Conservation (phyloP, 2,888 invertebrate genomes). For the Tipula confusa region DNA sequence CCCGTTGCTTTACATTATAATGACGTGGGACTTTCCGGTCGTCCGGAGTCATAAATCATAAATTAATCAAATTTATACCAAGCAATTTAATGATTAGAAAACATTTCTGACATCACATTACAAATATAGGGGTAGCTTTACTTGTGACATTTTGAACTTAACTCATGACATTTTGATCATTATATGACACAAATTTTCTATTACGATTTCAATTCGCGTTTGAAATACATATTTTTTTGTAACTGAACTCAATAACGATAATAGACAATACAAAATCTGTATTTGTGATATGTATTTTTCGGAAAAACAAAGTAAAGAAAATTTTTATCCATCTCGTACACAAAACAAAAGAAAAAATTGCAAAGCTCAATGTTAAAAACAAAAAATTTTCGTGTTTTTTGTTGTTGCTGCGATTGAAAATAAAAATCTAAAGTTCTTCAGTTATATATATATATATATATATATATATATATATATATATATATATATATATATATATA, state of each 20-base stretch:
- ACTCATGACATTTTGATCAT: neutral
- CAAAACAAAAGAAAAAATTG: neutral
- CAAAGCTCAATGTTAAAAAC: neutral
- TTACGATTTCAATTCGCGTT: neutral
- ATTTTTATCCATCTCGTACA: neutral
- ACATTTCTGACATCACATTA: no score
- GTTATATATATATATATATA: neutral
- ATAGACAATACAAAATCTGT: slow-evolving; percentile 6
- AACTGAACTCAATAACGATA: slow-evolving; percentile 14
- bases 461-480: no score
- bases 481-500: no score
- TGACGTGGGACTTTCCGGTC: no score
- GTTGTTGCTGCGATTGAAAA: neutral
- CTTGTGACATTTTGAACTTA: no score
- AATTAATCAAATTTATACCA: no score
- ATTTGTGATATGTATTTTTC: neutral
- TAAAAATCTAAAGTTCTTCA: slow-evolving; percentile 12
- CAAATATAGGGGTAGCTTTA: no score
- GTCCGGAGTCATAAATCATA: no score
- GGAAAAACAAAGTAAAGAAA: neutral
- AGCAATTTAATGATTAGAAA: no score
- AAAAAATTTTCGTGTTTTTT: neutral
- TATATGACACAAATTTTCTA: neutral
- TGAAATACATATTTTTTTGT: neutral
- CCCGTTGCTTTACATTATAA: no score